These are phyloP conservation scores for Gryllus longicercus DNA, from an alignment of 2,888 invertebrate genomes.

Conservation along the genomic window DNA sequence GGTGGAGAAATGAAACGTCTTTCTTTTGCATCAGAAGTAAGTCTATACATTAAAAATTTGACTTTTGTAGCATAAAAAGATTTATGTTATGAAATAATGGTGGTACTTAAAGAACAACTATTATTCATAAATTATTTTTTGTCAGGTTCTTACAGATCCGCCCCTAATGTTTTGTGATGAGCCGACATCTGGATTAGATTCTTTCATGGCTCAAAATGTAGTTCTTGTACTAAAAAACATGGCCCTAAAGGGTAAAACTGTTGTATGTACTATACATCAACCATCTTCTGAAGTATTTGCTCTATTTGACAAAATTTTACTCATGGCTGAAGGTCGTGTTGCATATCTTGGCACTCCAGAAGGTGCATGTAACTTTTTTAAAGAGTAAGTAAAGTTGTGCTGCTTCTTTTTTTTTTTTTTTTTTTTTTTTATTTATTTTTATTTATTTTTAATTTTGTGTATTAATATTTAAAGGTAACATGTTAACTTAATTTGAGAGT, in stretches of 20 bases:
- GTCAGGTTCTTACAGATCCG: conserved; percentile 82
- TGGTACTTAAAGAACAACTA: no score
- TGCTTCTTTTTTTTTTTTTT: no score
- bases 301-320: conserved; percentile 81
- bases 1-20: conserved; percentile 95
- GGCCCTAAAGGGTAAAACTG: conserved; percentile 71
- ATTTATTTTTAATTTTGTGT: background rate
- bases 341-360: conserved; percentile 81
- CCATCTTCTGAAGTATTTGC: conserved; percentile 89
- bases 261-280: conserved; percentile 91
- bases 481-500: no score
- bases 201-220: conserved; percentile 94
- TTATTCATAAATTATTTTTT: background rate
- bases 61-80: no score
- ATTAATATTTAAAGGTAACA: background rate
- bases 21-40: conserved; percentile 89
- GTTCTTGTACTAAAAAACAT: conserved; percentile 61
- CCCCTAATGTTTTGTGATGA: conserved; percentile 95
- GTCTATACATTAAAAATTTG: background rate
- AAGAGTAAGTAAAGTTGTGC: conserved; percentile 58
- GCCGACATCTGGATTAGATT: conserved; percentile 94
- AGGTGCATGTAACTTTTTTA: conserved; percentile 76
- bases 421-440: no score
- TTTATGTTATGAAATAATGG: no score
- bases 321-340: conserved; percentile 88